Conservation (phyloP, 2,797 vertebrate genomes). For the Paedocypris micromegethes region DNA sequence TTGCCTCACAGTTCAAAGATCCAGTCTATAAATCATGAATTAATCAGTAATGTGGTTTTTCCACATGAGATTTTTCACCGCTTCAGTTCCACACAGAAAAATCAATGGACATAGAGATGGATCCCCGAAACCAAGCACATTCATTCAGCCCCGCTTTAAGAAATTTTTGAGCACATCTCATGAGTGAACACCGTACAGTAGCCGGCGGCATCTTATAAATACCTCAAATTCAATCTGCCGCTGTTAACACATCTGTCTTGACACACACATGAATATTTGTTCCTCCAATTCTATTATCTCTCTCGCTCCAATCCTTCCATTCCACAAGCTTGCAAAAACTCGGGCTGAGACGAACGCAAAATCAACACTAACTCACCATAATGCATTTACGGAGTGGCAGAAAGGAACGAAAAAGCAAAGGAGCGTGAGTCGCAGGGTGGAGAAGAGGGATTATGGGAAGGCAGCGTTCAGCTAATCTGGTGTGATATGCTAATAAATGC, state of each 20-base stretch:
- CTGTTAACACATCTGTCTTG: no score
- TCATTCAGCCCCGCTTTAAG: not conserved
- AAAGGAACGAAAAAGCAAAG: conserved; percentile 48
- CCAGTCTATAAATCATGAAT: not conserved
- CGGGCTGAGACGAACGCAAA: conserved; percentile 2
- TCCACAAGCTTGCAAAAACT: not conserved
- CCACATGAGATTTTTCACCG: conserved; percentile 5
- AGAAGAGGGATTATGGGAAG: conserved; percentile 59
- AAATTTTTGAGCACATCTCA: not conserved
- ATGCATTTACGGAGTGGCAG: conserved; percentile 56
- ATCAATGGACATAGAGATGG: conserved; percentile 7
- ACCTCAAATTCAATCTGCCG: conserved; percentile 6
- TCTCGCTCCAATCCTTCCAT: no score
- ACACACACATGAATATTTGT: no score
- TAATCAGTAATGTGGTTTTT: not conserved
- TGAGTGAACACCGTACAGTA: conserved; percentile 13
- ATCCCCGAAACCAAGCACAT: not conserved
- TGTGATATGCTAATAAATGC: conserved; percentile 69
- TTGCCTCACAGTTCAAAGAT: not conserved
- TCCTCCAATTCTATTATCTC: no score
- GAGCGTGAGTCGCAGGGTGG: conserved; percentile 32
- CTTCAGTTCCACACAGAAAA: conserved; percentile 4
- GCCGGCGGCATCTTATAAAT: conserved; percentile 70
- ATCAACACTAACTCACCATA: conserved; percentile 62
- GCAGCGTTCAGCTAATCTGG: conserved; percentile 62